These are phyloP conservation scores for Stegodyphus mimosarum DNA, from an alignment of 1,140 invertebrate genomes.

Conservation along the genomic window DNA sequence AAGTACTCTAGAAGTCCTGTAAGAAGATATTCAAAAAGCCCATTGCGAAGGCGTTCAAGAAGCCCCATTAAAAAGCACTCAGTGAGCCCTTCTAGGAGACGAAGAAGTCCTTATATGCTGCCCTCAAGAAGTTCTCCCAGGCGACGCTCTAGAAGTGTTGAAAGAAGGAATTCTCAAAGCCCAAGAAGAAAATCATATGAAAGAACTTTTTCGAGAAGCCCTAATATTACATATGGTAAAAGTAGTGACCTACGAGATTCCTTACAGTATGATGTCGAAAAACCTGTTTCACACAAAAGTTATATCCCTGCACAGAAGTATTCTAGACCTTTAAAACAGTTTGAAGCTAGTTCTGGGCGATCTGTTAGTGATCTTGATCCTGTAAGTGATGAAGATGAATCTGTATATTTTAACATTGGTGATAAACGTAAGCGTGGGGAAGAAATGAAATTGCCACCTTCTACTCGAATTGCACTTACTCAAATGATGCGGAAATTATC, in stretches of 20 bases:
- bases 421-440: conserved; percentile 5
- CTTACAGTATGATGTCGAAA: too few species aligned
- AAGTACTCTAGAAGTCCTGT: conserved; percentile 17
- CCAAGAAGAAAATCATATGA: not conserved
- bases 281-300: too few species aligned
- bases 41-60: conserved; percentile 23
- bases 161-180: not conserved
- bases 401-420: conserved; percentile 22
- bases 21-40: conserved; percentile 8
- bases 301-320: too few species aligned
- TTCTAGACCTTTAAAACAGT: too few species aligned
- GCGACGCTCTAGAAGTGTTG: not conserved
- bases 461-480: conserved; percentile 1
- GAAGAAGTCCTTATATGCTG: conserved; percentile 13
- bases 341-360: not conserved
- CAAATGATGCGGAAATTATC: conserved; percentile 29
- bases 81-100: not conserved
- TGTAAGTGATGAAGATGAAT: conserved; percentile 51
- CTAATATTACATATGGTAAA: not conserved
- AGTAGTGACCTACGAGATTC: too few species aligned
- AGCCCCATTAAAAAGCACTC: conserved; percentile 5
- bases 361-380: conserved; percentile 16
- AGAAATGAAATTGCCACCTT: conserved; percentile 17
- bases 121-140: conserved; percentile 18
- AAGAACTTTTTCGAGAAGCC: conserved; percentile 1